Evolutionary conservation across 2,888 invertebrate species (phyloP).

Genomic region (Eumerus sabulonum): DNA sequence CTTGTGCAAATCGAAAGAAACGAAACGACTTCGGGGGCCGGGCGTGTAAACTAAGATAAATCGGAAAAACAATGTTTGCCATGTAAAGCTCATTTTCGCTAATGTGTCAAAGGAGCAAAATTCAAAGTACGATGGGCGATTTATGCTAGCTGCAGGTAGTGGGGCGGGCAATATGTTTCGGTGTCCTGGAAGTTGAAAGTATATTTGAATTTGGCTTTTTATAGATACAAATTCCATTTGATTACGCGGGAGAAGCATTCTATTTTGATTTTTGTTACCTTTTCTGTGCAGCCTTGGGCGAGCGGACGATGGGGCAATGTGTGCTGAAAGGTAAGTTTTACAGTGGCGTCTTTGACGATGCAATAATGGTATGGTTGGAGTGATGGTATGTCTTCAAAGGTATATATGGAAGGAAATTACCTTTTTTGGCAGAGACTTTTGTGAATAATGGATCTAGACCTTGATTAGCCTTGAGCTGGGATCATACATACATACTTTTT

Average conservation of each 20-base stretch:
- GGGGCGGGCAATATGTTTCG: constrained; percentile 15
- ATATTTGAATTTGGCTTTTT: constrained; percentile 54
- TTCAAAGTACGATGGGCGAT: constrained; percentile 66
- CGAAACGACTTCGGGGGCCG: not conserved
- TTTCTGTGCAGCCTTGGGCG: not conserved
- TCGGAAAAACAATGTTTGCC: constrained; percentile 66
- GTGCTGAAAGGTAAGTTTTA: constrained; percentile 55
- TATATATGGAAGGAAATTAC: too few species aligned
- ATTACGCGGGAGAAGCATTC: constrained; percentile 36
- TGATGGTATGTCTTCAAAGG: constrained; percentile 19
- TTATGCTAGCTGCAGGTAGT: constrained; percentile 59
- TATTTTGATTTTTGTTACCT: not conserved
- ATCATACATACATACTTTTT: too few species aligned
- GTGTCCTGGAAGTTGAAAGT: constrained; percentile 26
- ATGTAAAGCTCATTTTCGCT: constrained; percentile 66
- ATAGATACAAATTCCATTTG: constrained; percentile 49
- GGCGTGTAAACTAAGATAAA: constrained; percentile 57
- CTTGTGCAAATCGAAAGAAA: not conserved
- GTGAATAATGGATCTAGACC: too few species aligned
- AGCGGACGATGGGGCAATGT: not conserved
- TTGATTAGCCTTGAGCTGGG: too few species aligned
- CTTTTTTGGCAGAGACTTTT: too few species aligned
- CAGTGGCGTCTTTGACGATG: constrained; percentile 37
- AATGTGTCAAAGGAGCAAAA: constrained; percentile 67
- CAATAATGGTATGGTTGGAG: constrained; percentile 53